A percentile compares a stretch with the other conserved stretches of the same genome.
phyloP scores from a whole-genome alignment of 1,140 invertebrate species.

The Magallana ariakensis region DNA sequence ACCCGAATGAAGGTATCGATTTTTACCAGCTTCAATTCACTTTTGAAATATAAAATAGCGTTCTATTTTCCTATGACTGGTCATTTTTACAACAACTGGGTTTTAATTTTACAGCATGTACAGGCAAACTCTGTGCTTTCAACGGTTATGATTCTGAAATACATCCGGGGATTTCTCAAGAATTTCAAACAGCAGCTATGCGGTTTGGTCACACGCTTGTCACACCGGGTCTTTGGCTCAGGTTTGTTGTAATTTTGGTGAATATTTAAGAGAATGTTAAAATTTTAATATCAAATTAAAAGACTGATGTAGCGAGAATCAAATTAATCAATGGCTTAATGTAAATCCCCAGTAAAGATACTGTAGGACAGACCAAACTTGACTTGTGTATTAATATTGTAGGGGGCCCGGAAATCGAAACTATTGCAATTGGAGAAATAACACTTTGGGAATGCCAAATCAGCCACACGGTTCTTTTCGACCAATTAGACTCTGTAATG shows the following conservation, averaged over 20 bases:
- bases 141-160: slow-evolving; percentile 92
- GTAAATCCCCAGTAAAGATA: too few species aligned
- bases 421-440: background rate
- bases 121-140: slow-evolving; percentile 31
- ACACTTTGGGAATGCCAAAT: slow-evolving; percentile 12
- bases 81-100: background rate
- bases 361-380: too few species aligned
- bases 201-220: slow-evolving; percentile 98
- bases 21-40: background rate
- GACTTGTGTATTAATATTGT: background rate
- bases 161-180: slow-evolving; percentile 96
- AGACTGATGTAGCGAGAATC: too few species aligned
- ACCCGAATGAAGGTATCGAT: slow-evolving; percentile 24
- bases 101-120: slow-evolving; percentile 1
- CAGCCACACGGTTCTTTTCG: slow-evolving; percentile 87
- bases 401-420: background rate
- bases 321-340: too few species aligned
- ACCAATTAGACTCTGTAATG: slow-evolving; percentile 89
- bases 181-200: slow-evolving; percentile 98
- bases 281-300: too few species aligned
- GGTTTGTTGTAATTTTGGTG: slow-evolving; percentile 62
- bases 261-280: too few species aligned
- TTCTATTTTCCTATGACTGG: background rate
- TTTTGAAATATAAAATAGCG: background rate
- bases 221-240: slow-evolving; percentile 92